These are phyloP conservation scores for Amaurobius ferox DNA, from an alignment of 2,888 invertebrate genomes.

Conservation along the genomic window DNA sequence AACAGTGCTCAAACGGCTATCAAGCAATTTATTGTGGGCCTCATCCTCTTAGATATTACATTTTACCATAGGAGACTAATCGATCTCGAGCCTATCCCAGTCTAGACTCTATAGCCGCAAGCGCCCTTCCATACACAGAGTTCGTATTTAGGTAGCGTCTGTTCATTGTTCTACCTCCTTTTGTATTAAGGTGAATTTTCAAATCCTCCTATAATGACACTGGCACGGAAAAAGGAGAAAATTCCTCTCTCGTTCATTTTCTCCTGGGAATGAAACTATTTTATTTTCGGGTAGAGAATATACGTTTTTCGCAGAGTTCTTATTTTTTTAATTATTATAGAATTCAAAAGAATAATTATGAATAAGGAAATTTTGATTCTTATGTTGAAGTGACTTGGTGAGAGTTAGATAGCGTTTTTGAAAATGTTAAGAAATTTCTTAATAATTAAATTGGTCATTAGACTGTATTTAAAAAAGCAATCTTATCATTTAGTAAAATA, in stretches of 20 bases:
- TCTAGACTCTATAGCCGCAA: conserved; percentile 67
- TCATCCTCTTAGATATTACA: conserved; percentile 56
- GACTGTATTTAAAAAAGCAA: too few species aligned
- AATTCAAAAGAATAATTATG: conserved; percentile 10
- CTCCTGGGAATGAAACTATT: conserved; percentile 4
- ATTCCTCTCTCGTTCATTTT: background rate
- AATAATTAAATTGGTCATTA: background rate
- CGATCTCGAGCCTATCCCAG: conserved; percentile 53
- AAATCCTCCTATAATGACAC: conserved; percentile 7
- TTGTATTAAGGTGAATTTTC: background rate
- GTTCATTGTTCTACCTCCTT: conserved; percentile 5
- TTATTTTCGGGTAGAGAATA: conserved; percentile 8
- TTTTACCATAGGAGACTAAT: conserved; percentile 72
- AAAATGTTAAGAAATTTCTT: background rate
- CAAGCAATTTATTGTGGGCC: background rate
- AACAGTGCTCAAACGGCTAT: too few species aligned
- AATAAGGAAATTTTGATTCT: background rate
- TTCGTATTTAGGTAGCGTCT: conserved; percentile 62
- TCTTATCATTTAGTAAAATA: too few species aligned
- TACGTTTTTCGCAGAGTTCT: background rate
- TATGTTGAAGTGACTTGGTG: too few species aligned
- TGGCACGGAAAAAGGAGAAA: background rate
- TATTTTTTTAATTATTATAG: conserved; percentile 8
- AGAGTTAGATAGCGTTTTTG: background rate
- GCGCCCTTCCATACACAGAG: conserved; percentile 21